phyloP scores from a whole-genome alignment of 2,113 vertebrate species.

The Macrotis lagotis region DNA sequence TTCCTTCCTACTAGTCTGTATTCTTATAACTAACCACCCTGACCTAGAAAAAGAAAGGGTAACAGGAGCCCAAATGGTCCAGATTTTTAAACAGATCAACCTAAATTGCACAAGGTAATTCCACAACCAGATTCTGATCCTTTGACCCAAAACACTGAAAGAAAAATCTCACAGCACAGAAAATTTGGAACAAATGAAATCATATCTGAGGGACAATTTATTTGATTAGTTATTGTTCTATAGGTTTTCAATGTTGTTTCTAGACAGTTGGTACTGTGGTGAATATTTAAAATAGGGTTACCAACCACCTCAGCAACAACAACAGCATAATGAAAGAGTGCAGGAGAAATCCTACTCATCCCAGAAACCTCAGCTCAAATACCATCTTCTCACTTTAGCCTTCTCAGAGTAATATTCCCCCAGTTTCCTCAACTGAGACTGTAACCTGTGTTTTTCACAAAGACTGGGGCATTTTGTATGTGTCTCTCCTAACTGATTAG shows the following conservation, averaged over 20 bases:
- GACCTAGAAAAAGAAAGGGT: not conserved
- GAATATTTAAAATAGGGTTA: conserved; percentile 29
- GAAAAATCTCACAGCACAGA: conserved; percentile 30
- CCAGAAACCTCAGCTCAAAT: not conserved
- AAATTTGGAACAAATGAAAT: not conserved
- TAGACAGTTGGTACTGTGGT: not conserved
- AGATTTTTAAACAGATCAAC: conserved; percentile 21
- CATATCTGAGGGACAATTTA: conserved; percentile 5
- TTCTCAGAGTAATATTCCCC: not conserved
- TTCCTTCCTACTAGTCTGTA: not conserved
- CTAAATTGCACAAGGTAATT: not conserved
- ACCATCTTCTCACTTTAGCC: not conserved
- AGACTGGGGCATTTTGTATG: not conserved
- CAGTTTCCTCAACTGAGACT: not conserved
- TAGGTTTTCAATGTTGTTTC: conserved; percentile 38
- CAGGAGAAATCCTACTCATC: not conserved
- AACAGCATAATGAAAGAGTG: not conserved
- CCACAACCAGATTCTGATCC: not conserved
- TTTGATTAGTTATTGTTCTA: conserved; percentile 19
- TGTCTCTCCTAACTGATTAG: not conserved
- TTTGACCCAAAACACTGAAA: not conserved
- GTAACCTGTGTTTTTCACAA: not conserved
- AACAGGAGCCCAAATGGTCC: not conserved
- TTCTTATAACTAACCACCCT: not conserved
- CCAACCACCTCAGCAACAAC: not conserved